These are phyloP conservation scores for Synergus laeviventris DNA, from an alignment of 2,888 invertebrate genomes.

Conservation along the genomic window DNA sequence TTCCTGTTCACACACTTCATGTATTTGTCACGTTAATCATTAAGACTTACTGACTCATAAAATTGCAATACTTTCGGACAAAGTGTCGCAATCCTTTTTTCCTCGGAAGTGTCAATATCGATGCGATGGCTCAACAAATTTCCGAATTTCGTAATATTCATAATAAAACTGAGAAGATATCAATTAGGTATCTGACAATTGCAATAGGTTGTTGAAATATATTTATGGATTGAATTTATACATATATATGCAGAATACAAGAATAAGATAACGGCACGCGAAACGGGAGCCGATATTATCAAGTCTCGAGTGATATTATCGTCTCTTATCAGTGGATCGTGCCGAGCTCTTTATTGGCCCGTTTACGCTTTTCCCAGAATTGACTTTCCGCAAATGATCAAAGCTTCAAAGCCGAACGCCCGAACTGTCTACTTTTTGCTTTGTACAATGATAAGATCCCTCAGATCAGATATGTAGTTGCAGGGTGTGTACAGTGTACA, in stretches of 20 bases:
- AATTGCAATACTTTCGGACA: not conserved
- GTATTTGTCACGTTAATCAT: not conserved
- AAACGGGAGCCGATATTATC: conserved; percentile 37
- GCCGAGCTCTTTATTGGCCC: conserved; percentile 40
- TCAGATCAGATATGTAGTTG: conserved; percentile 1
- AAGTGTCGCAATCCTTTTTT: not conserved
- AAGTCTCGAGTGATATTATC: conserved; percentile 24
- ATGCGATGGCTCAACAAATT: not conserved
- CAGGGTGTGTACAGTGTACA: conserved; percentile 26
- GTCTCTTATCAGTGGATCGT: conserved; percentile 33
- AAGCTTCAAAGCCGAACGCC: conserved; percentile 29
- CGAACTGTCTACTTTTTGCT: conserved; percentile 38
- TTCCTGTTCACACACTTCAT: not conserved
- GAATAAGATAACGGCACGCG: conserved; percentile 26
- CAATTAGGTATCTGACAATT: not conserved
- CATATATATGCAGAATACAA: not conserved
- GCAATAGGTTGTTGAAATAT: not conserved
- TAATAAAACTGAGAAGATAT: not conserved
- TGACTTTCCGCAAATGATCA: conserved; percentile 37
- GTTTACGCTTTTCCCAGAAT: conserved; percentile 30
- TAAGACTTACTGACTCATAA: not conserved
- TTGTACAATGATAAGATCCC: conserved; percentile 38
- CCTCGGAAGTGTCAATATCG: not conserved
- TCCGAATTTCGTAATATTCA: not conserved
- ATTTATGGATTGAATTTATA: not conserved